Conservation (phyloP, 2,888 invertebrate genomes). For the Lasioglossum figueresi region DNA sequence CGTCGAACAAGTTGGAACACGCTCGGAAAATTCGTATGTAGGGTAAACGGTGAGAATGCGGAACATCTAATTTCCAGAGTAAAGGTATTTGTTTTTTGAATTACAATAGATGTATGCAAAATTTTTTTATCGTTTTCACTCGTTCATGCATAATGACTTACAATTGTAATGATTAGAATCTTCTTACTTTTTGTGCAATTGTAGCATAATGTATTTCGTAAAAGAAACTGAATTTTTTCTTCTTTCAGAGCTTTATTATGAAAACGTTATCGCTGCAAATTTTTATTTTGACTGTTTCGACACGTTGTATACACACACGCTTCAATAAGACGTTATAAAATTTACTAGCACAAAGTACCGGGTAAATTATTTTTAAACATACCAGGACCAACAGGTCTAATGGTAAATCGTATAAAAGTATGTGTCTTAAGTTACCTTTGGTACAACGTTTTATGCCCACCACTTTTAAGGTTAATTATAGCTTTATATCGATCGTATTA, state of each 20-base stretch:
- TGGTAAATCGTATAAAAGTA: background rate
- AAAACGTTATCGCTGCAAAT: background rate
- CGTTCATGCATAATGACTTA: background rate
- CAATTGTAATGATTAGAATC: background rate
- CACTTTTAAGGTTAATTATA: too few relatives aligned
- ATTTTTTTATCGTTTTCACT: background rate
- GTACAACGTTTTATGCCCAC: background rate
- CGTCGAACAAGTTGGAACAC: conserved; percentile 15
- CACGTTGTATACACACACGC: too few relatives aligned
- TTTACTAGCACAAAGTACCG: too few relatives aligned
- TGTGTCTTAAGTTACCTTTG: background rate
- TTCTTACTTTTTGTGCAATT: too few relatives aligned
- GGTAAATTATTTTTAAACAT: too few relatives aligned
- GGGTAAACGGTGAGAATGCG: background rate
- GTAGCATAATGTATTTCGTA: too few relatives aligned
- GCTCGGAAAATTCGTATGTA: background rate
- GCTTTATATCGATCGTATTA: too few relatives aligned
- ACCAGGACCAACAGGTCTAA: too few relatives aligned
- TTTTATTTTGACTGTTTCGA: too few relatives aligned
- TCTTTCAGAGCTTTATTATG: too few relatives aligned
- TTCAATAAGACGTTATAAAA: background rate
- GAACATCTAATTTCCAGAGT: background rate
- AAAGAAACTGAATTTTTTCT: too few relatives aligned
- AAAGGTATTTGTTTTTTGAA: background rate
- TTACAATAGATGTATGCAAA: background rate